Evolutionary conservation across 2,888 invertebrate genomes (phyloP).

Genomic region (Digitonthophagus gazella): DNA sequence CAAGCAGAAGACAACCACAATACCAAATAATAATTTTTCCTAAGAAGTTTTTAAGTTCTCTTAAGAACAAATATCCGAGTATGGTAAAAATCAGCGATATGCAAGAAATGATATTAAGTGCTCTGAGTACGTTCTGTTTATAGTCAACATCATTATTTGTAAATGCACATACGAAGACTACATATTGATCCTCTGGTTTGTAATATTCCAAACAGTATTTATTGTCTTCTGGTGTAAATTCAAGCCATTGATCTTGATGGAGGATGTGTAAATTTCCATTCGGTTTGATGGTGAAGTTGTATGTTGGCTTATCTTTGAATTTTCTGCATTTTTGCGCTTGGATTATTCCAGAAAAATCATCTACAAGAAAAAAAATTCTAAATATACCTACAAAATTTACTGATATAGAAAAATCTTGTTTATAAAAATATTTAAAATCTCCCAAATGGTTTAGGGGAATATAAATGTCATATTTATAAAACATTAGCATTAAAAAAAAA

Average conservation of each 20-base stretch:
- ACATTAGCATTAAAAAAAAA: too few relatives aligned
- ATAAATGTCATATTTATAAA: too few relatives aligned
- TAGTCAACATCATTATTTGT: background rate
- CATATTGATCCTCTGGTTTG: background rate
- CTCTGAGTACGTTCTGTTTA: constrained; percentile 13
- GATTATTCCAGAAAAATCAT: constrained; percentile 11
- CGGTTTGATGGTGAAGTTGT: constrained; percentile 5
- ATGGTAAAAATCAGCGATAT: constrained; percentile 20
- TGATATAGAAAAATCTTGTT: too few relatives aligned
- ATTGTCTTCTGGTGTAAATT: constrained; percentile 19
- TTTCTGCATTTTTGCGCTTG: constrained; percentile 4
- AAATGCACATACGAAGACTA: constrained; percentile 9
- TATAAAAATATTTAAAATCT: too few relatives aligned
- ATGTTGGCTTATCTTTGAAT: constrained; percentile 3
- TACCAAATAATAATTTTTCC: constrained; percentile 25
- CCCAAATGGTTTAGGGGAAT: too few relatives aligned
- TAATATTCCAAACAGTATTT: constrained; percentile 21
- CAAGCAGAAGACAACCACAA: constrained; percentile 20
- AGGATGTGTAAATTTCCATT: constrained; percentile 10
- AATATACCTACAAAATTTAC: too few relatives aligned
- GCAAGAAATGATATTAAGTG: constrained; percentile 20
- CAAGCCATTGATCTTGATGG: constrained; percentile 16
- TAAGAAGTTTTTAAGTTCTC: constrained; percentile 23
- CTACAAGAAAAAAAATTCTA: constrained; percentile 18
- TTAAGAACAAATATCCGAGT: constrained; percentile 16